Evolutionary conservation across 2,888 invertebrate genomes (phyloP).

Genomic region (Oasisia sp.): DNA sequence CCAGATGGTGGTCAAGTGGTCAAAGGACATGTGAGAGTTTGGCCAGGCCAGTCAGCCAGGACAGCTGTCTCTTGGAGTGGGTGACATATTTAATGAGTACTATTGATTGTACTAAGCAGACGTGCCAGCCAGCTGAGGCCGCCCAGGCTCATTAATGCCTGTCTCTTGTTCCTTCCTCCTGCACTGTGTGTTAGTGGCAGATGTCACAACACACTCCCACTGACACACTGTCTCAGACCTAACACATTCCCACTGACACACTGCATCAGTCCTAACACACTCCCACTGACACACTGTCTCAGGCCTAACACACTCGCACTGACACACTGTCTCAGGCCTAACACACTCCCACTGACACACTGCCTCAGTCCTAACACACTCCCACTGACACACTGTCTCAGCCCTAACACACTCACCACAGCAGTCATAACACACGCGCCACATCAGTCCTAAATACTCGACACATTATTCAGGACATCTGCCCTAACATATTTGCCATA

Average conservation of each 20-base stretch:
- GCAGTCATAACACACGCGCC: not conserved
- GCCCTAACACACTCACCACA: not conserved
- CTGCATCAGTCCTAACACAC: not conserved
- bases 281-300: not conserved
- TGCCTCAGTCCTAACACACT: too few relatives aligned
- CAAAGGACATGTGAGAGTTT: not conserved
- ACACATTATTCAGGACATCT: too few relatives aligned
- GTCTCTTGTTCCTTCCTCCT: not conserved
- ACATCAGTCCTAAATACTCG: not conserved
- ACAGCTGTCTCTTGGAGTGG: not conserved
- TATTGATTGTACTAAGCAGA: conserved; percentile 6
- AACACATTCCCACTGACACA: not conserved
- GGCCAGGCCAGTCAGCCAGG: not conserved
- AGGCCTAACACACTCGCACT: not conserved
- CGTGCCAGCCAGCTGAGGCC: not conserved
- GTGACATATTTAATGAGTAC: not conserved
- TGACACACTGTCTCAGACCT: not conserved
- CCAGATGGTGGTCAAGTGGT: too few relatives aligned
- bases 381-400: not conserved
- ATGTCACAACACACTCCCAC: not conserved
- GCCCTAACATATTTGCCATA: too few relatives aligned
- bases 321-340: not conserved
- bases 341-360: too few relatives aligned
- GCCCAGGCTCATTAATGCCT: not conserved
- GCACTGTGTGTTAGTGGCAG: not conserved